Evolutionary conservation across 1,140 invertebrate genomes (phyloP), one percentile per base, ranked within the genome.

Genomic region (Pteromalus puparum): DNA sequence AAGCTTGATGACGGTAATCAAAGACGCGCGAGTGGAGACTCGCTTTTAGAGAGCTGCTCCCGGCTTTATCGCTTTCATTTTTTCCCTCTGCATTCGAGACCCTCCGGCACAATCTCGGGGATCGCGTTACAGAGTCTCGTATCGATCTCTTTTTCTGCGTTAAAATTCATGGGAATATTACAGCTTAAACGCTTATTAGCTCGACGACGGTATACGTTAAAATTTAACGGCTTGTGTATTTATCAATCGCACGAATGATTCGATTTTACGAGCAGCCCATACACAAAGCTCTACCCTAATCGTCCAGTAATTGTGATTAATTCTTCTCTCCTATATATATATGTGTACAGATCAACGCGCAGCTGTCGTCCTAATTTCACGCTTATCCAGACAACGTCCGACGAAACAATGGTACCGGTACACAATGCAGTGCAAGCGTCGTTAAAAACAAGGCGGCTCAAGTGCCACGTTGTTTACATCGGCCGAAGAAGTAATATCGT

Each of bases 1-100:
- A 18, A 18, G n/a, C 46, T 53, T 61, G 46, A 74, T 74, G 80
- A 81, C 70, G 80, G 70, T 81, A 81, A 81, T 81, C 80, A 74
- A 74, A 81, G 80, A 81, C 72, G 67, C 26, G 9, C 24, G 24
- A n/a, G n/a, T 15, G 48, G 65, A 12, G 48, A 61, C 48, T 53
- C 65, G 76, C 76, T 78, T 78, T 78, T 78, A 78, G 61, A 24
- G 46, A 65, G 61, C 26, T 28, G 48, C 48, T n/a, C 26, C 15
- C 1, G 75, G 75, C 34, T 77, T 77, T 61, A 53, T 77, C 38
- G 46, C n/a, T 61, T 53, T 61, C 73, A 77, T 77, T 61, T 77
- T 48, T 38, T 61, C 13, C 24, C 28, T 3, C 48, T 9, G 7
- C 26, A 13, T 12, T 12, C 15, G 24, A 12, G 26, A 6, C 24